Evolutionary conservation across 2,888 invertebrate species (phyloP).

Genomic region (Fragum fragum): DNA sequence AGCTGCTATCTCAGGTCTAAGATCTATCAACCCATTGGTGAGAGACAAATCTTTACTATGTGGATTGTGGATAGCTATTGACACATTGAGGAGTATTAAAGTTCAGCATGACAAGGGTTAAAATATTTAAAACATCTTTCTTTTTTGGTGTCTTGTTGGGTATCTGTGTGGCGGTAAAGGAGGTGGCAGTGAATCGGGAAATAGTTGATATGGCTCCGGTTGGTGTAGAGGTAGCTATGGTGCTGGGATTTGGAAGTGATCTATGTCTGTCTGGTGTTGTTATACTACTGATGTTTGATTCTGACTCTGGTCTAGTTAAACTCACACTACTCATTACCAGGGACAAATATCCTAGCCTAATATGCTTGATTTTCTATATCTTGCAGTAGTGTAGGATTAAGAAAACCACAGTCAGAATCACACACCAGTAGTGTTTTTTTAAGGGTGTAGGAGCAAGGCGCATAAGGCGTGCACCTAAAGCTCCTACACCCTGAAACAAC

Average conservation of each 20-base stretch:
- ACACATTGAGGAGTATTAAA: too few species aligned
- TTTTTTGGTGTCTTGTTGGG: constrained; percentile 5
- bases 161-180: background rate
- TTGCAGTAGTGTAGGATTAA: background rate
- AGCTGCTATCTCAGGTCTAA: too few species aligned
- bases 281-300: background rate
- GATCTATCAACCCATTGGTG: too few species aligned
- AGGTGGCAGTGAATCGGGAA: background rate
- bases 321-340: background rate
- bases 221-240: background rate
- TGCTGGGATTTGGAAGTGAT: background rate
- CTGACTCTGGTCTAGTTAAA: background rate
- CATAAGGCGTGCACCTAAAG: too few species aligned
- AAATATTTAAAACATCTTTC: constrained; percentile 3
- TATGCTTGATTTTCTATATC: background rate
- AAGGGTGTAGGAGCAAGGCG: too few species aligned
- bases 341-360: constrained; percentile 8
- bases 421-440: too few species aligned
- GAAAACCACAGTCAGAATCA: too few species aligned
- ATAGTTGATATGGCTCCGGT: background rate
- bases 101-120: too few species aligned
- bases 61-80: too few species aligned
- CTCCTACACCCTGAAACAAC: too few species aligned
- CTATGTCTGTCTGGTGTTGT: background rate
- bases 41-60: too few species aligned